Evolutionary conservation across 2,888 invertebrate genomes (phyloP).

Genomic region (Operophtera brumata): DNA sequence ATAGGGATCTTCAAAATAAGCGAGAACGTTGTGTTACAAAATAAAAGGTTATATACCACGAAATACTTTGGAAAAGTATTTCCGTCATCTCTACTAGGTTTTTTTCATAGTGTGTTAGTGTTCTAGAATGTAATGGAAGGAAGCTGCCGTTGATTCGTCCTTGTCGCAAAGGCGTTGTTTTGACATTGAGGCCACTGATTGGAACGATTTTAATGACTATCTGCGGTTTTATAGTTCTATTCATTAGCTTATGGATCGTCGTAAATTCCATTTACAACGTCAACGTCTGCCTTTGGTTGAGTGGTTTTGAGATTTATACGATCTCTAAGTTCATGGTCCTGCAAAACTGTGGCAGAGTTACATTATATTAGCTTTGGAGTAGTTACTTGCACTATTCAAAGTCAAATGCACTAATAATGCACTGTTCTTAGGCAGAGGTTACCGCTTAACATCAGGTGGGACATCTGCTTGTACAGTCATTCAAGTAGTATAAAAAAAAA

Average conservation of each 20-base stretch:
- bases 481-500: too few species aligned
- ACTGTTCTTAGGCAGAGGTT: too few species aligned
- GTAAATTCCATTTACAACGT: constrained; percentile 21
- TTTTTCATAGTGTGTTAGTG: background rate
- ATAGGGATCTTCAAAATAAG: too few species aligned
- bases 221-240: constrained; percentile 26
- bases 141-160: constrained; percentile 25
- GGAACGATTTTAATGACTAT: constrained; percentile 24
- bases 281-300: constrained; percentile 4
- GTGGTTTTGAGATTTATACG: constrained; percentile 16
- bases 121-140: background rate
- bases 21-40: too few species aligned
- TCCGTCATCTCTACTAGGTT: background rate
- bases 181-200: constrained; percentile 27
- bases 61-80: too few species aligned
- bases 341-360: background rate
- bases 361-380: too few species aligned
- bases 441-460: too few species aligned
- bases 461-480: too few species aligned
- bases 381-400: background rate
- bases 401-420: too few species aligned
- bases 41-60: too few species aligned
- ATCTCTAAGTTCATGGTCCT: constrained; percentile 2
- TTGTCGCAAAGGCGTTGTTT: constrained; percentile 27
- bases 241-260: constrained; percentile 24